Base-by-base conservation (phyloP, 2,888 invertebrate genomes). In the Ochlodes sylvanus region DNA sequence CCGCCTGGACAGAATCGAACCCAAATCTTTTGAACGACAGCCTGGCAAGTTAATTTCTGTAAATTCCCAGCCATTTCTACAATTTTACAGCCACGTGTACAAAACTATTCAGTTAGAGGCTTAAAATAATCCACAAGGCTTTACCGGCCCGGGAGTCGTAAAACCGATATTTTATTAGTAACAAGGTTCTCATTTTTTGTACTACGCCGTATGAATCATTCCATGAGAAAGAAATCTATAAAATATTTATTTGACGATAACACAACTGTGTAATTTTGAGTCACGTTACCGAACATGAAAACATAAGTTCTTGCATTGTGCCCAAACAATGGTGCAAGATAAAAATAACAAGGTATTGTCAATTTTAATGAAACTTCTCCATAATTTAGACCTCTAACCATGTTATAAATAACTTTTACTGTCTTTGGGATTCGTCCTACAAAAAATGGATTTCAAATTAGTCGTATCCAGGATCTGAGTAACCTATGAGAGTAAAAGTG, bases 161-260 rank as follows among this genome's bases (percentile, higher is more conserved):
- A 65, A 65, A 57, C 64, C 47, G 56, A 65, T 65, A 65, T 65
- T 65, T 65, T 65, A 65, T 65, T 57, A 21, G 32, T 65, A 65
- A 57, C 64, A 12, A 65, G 64, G n/a, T 47, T 19, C 17, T 21
- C n/a, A 64, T 57, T 55, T 64, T 63, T 56, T 47, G 19, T 34
- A 17, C 10, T 42, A 54, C 54, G n/a, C n/a, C 54, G 2, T n/a
- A 54, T 54, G 54, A 54, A n/a, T 54, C 54, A 54, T 54, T n/a
- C 9, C 7, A 7, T 32, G 7, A n/a, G 32, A 54, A 54, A n/a
- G 32, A 54, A 54, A 32, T 54, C 54, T 54, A 27, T 54, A 54
- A 62, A 62, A 52, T 52, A 52, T 62, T 62, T 62, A 27, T 54
- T 54, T 54, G 19, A 19, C 19, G 19, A 50, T 19, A 19, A 50